Evolutionary conservation across 2,888 invertebrate genomes (phyloP).

Genomic region (Furcula furcula): DNA sequence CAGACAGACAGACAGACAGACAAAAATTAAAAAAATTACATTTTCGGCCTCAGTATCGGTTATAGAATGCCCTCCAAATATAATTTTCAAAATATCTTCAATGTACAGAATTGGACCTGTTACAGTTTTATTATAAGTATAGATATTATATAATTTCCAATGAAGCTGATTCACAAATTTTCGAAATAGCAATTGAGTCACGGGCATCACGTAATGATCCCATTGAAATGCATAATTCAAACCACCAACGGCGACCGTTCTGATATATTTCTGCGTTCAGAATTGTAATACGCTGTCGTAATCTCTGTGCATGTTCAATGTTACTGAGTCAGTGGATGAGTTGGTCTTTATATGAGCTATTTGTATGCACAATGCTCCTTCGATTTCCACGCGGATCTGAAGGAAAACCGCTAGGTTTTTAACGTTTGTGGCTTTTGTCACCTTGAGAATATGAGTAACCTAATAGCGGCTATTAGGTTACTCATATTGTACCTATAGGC

Average conservation of each 20-base stretch:
- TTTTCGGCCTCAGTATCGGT: no score
- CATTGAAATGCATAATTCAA: slow-evolving; percentile 1
- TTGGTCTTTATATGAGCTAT: slow-evolving; percentile 10
- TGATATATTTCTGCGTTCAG: slow-evolving; percentile 21
- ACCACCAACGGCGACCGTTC: slow-evolving; percentile 5
- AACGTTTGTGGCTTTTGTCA: no score
- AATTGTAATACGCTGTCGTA: slow-evolving; percentile 32
- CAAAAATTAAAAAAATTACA: no score
- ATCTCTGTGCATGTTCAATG: slow-evolving; percentile 8
- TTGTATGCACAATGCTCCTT: slow-evolving; percentile 4
- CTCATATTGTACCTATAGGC: no score
- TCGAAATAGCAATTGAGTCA: slow-evolving; percentile 4
- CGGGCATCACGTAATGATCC: slow-evolving; percentile 1
- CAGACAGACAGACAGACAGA: no score
- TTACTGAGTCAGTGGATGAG: slow-evolving; percentile 12
- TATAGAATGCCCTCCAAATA: no score
- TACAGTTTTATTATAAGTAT: no score
- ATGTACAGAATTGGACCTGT: no score
- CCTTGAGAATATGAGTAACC: no score
- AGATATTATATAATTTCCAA: slow-evolving; percentile 1
- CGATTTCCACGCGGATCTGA: not conserved
- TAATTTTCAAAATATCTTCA: no score
- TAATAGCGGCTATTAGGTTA: no score
- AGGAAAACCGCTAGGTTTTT: not conserved
- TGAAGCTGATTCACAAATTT: slow-evolving; percentile 2